Percentiles rank a stretch among this genome's conserved stretches.
Conservation (phyloP, 2,888 invertebrate species). For the Rhimphoctona megacephalus region DNA sequence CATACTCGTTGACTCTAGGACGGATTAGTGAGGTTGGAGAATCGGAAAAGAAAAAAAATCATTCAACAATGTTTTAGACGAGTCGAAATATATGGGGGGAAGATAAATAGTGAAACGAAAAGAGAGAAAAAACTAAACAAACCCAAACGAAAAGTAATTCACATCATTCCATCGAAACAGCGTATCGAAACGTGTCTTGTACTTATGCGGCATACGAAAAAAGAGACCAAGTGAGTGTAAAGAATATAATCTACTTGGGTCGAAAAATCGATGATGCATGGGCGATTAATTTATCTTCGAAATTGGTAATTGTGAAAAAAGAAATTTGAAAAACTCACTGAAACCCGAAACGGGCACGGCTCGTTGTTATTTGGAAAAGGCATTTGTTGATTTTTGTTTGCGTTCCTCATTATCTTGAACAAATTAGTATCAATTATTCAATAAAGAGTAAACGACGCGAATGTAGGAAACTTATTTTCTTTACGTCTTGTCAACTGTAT, state of each 20-base stretch:
- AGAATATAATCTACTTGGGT: slow-evolving; percentile 35
- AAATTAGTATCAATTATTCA: background rate
- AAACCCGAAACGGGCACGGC: background rate
- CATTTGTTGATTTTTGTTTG: background rate
- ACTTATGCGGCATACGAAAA: slow-evolving; percentile 48
- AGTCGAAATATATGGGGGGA: slow-evolving; percentile 3
- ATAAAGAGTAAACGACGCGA: background rate
- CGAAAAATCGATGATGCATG: background rate
- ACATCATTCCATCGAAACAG: slow-evolving; percentile 57
- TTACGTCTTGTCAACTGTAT: background rate
- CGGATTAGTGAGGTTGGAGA: slow-evolving; percentile 8
- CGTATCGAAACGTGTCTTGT: slow-evolving; percentile 50
- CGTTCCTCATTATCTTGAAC: background rate
- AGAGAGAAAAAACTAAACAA: slow-evolving; percentile 10
- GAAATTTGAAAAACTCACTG: background rate
- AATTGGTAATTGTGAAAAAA: background rate
- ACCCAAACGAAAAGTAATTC: slow-evolving; percentile 29
- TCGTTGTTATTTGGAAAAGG: slow-evolving; percentile 11
- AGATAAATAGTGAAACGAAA: slow-evolving; percentile 13
- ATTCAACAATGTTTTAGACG: slow-evolving; percentile 30
- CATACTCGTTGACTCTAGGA: slow-evolving; percentile 57
- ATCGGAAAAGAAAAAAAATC: slow-evolving; percentile 20
- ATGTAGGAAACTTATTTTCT: background rate
- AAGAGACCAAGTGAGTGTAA: slow-evolving; percentile 15
- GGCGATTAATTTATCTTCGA: background rate